Percentiles rank a stretch among this genome's conserved stretches.
These are phyloP conservation scores for Phodopus roborovskii DNA, from an alignment of 2,113 vertebrate genomes.

Conservation along the genomic window DNA sequence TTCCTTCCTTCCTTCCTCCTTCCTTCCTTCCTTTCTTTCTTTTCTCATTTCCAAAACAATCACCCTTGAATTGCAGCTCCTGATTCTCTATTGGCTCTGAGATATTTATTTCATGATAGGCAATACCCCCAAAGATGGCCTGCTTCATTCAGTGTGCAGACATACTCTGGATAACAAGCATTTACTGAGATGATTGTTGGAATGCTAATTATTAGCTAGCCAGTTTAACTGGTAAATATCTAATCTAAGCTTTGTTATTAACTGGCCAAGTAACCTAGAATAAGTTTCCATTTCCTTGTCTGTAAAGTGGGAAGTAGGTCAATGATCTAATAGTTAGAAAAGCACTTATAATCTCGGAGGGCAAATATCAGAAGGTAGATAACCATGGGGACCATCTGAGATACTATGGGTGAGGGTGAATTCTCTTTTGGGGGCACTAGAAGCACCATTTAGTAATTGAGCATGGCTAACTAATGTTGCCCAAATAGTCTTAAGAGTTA, in stretches of 20 bases:
- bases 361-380: not conserved
- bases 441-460: not conserved
- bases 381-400: not conserved
- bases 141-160: not conserved
- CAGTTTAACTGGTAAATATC: slow-evolving; percentile 46
- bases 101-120: not conserved
- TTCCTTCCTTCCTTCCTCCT: too few species aligned
- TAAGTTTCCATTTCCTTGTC: slow-evolving; percentile 58
- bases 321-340: slow-evolving; percentile 39
- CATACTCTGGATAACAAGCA: slow-evolving; percentile 17
- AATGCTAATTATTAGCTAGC: slow-evolving; percentile 57
- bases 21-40: too few species aligned
- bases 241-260: slow-evolving; percentile 64
- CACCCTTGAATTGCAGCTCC: not conserved
- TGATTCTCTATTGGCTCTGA: not conserved
- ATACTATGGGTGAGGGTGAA: not conserved
- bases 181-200: slow-evolving; percentile 35
- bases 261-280: slow-evolving; percentile 36
- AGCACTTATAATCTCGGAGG: slow-evolving; percentile 48
- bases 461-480: slow-evolving; percentile 21
- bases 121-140: not conserved
- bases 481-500: slow-evolving; percentile 4
- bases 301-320: slow-evolving; percentile 47
- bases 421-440: slow-evolving; percentile 31
- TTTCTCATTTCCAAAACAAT: slow-evolving; percentile 16